Conservation (phyloP, 2,888 invertebrate species). For the Micoletzkya japonica region DNA sequence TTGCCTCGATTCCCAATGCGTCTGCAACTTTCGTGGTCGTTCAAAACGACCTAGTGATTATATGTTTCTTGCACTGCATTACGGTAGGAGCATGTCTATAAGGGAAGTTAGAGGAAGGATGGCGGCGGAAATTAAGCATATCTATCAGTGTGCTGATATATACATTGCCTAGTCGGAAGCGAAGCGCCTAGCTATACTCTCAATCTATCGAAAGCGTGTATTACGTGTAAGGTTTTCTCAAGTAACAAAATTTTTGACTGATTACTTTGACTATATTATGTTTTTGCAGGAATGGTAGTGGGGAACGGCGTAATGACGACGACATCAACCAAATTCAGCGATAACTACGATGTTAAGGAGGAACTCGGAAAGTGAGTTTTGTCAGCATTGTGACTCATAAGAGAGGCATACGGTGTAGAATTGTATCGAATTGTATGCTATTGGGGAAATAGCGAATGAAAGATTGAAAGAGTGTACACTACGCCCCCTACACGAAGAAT, state of each 20-base stretch:
- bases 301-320: conserved; percentile 63
- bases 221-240: neutral
- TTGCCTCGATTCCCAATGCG: no score
- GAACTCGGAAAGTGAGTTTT: conserved; percentile 94
- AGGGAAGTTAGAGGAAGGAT: no score
- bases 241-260: neutral
- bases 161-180: neutral
- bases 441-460: no score
- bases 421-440: no score
- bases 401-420: no score
- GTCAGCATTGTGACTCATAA: conserved; percentile 16
- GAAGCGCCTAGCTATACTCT: neutral
- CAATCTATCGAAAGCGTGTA: neutral
- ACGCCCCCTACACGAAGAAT: no score
- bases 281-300: conserved; percentile 23
- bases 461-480: no score
- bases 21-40: no score
- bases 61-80: no score
- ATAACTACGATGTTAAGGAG: conserved; percentile 99
- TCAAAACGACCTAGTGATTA: no score
- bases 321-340: conserved; percentile 93
- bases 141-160: neutral
- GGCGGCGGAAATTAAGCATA: no score
- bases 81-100: no score
- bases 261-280: neutral